phyloP scores from a whole-genome alignment of 2,888 invertebrate genomes.

The Drosophila paranaensis region DNA sequence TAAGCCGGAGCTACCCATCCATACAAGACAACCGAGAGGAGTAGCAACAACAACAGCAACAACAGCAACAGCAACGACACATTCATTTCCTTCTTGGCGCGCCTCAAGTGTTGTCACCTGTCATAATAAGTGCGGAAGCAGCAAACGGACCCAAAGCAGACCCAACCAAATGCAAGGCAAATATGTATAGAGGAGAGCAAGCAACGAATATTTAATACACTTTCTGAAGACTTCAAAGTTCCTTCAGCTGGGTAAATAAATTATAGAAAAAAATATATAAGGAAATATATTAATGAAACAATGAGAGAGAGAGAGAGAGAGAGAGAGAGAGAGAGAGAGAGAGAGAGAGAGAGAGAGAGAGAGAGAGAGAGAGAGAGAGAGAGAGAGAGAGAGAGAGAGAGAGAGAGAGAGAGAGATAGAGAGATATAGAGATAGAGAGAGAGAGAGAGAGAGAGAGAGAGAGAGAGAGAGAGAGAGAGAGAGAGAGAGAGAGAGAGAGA shows the following conservation, averaged over 20 bases:
- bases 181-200: background rate
- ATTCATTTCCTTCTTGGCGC: constrained; percentile 79
- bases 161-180: constrained; percentile 23
- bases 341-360: too few relatives aligned
- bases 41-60: constrained; percentile 11
- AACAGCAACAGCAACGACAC: constrained; percentile 40
- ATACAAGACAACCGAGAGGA: constrained; percentile 31
- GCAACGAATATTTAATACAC: constrained; percentile 28
- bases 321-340: too few relatives aligned
- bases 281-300: too few relatives aligned
- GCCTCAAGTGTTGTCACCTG: constrained; percentile 81
- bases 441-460: too few relatives aligned
- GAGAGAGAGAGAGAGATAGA: too few relatives aligned
- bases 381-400: too few relatives aligned
- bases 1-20: constrained; percentile 64
- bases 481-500: too few relatives aligned
- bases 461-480: too few relatives aligned
- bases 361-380: too few relatives aligned
- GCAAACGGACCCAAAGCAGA: constrained; percentile 51
- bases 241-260: background rate
- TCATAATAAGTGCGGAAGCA: constrained; percentile 80
- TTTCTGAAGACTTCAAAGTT: background rate
- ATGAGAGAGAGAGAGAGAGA: too few relatives aligned
- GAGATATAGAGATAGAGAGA: too few relatives aligned
- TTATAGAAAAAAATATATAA: too few relatives aligned